Evolutionary conservation across 2,888 invertebrate species (phyloP).

Genomic region (Chrysolina oricalcia): DNA sequence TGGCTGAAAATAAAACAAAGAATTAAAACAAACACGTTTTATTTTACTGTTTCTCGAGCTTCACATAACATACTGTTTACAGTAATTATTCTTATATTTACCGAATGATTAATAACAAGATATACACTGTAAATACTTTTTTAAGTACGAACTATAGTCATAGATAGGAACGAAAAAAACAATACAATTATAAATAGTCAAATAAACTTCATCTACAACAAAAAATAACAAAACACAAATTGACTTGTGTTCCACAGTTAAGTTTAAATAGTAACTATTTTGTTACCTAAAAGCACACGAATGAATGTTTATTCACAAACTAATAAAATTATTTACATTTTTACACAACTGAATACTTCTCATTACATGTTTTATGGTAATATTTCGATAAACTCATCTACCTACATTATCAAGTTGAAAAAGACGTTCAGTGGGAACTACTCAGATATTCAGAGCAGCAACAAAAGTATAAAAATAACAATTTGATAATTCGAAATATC

Average conservation of each 20-base stretch:
- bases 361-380: constrained; percentile 12
- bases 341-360: constrained; percentile 27
- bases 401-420: background rate
- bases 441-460: background rate
- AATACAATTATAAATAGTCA: constrained; percentile 43
- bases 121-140: constrained; percentile 58
- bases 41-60: constrained; percentile 44
- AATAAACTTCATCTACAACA: constrained; percentile 54
- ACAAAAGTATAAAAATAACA: background rate
- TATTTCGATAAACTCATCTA: background rate
- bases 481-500: background rate
- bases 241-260: constrained; percentile 37
- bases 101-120: constrained; percentile 60
- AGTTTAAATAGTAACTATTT: constrained; percentile 35
- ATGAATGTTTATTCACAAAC: constrained; percentile 42
- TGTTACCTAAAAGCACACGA: constrained; percentile 43
- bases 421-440: background rate
- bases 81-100: constrained; percentile 60
- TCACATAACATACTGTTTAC: constrained; percentile 68
- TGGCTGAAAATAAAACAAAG: constrained; percentile 31
- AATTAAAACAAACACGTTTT: constrained; percentile 65
- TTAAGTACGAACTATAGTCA: constrained; percentile 54
- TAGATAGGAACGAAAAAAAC: constrained; percentile 57
- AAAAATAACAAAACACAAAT: constrained; percentile 49
- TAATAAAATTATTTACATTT: constrained; percentile 32